A percentile compares a stretch with the other conserved stretches of the same genome.
phyloP scores from a whole-genome alignment of 2,797 vertebrate genomes.

The Pristis pectinata region DNA sequence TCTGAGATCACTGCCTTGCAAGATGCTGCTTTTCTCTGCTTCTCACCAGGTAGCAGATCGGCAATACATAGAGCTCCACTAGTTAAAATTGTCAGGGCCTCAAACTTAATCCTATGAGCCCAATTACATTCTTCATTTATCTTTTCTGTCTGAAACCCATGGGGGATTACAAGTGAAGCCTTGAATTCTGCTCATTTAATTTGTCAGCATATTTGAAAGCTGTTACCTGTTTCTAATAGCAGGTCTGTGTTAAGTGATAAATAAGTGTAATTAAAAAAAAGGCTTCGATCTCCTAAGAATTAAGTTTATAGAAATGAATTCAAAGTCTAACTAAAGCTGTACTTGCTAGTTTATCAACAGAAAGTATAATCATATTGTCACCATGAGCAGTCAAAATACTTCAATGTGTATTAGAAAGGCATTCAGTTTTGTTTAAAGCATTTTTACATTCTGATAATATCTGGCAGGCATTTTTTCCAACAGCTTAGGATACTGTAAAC shows the following conservation, averaged over 20 bases:
- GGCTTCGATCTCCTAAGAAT: neutral
- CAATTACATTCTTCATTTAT: neutral
- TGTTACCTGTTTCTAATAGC: neutral
- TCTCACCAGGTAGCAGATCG: neutral
- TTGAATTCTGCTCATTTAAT: neutral
- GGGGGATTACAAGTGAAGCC: neutral
- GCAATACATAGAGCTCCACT: neutral
- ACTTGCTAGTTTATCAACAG: neutral
- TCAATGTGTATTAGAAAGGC: neutral
- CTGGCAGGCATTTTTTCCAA: neutral
- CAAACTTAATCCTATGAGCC: neutral
- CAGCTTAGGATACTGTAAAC: neutral
- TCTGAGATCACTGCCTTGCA: neutral
- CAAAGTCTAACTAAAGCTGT: neutral
- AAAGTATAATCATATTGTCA: neutral
- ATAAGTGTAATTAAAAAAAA: neutral
- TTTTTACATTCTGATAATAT: neutral
- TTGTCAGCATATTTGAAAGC: neutral
- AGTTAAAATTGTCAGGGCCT: neutral
- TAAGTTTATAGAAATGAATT: neutral
- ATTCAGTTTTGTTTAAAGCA: neutral
- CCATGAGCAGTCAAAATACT: neutral
- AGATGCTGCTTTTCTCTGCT: neutral
- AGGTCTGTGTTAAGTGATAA: neutral
- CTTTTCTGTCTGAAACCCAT: neutral